Evolutionary conservation across 2,888 invertebrate species (phyloP), one percentile per base, ranked within the genome.

Genomic region (Cosmopolites sordidus): DNA sequence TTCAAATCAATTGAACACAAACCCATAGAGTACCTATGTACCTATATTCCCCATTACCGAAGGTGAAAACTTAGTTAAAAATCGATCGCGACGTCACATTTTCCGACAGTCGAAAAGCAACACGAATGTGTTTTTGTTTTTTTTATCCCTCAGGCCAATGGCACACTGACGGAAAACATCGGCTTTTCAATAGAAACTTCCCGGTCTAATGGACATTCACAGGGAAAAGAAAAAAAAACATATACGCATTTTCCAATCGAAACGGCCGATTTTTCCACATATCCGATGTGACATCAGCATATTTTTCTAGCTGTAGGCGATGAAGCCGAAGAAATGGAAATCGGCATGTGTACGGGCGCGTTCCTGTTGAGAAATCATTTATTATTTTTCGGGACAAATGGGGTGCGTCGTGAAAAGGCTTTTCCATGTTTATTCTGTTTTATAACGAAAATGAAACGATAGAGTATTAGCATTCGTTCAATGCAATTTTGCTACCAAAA

Each of bases 241-340:
- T n/a, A n/a, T 5, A 16, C 41, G 16, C 11, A 15, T 16, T 41
- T 41, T 41, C 16, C 41, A 41, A 8, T 41, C 5, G 15, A 41
- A 15, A 16, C 15, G 41, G 16, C 16, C 16, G 27, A 2, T 3
- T 22, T 27, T 12, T 43, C 9, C 12, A n/a, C 14, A 22, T 18
- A 43, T 43, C 27, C 27, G 29, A 43, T 27, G 43, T 43, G 29
- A 43, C 29, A 43, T 27, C 43, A 12, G 43, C 43, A 43, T 43
- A 43, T 43, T 43, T 43, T 43, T 18, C 27, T 22, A 22, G 22
- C 22, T 8, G 22, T 5, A 22, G 22, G 22, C 22, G 22, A 22
- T 22, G 22, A 22, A 22, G 22, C 22, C 22, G 22, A 22, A 22
- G 22, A 22, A 22, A 22, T 22, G 22, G 22, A 22, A 22, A 22